Percentiles rank a stretch among this genome's conserved stretches.
phyloP scores from a whole-genome alignment of 2,888 invertebrate species.

The Piscicola geometra region DNA sequence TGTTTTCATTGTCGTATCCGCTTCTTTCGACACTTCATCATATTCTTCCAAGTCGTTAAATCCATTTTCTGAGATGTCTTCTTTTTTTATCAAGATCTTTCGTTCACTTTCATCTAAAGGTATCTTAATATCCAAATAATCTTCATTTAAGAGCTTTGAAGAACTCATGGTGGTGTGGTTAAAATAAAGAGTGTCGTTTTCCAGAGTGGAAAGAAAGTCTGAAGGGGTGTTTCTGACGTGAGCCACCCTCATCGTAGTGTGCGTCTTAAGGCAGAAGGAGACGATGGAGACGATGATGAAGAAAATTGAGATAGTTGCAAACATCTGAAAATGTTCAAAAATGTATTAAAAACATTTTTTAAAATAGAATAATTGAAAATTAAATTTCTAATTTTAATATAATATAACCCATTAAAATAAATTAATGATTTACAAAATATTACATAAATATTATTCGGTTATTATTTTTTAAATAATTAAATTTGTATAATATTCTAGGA shows the following conservation, averaged over 20 bases:
- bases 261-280: slow-evolving; percentile 51
- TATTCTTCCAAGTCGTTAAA: neutral
- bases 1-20: neutral
- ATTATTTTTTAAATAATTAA: too few species aligned
- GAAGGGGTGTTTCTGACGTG: slow-evolving; percentile 1
- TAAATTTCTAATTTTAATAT: too few species aligned
- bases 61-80: neutral
- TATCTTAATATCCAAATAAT: neutral
- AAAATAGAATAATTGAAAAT: too few species aligned
- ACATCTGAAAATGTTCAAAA: slow-evolving; percentile 37
- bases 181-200: neutral
- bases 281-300: slow-evolving; percentile 51
- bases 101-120: too few species aligned
- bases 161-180: neutral
- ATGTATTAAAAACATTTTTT: too few species aligned
- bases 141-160: neutral
- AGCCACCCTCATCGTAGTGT: slow-evolving; percentile 40
- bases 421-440: too few species aligned
- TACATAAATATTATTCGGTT: too few species aligned
- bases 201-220: neutral
- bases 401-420: too few species aligned
- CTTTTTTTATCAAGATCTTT: neutral
- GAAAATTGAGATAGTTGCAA: slow-evolving; percentile 44
- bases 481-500: too few species aligned
- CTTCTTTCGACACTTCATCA: neutral